Evolutionary conservation across 1,140 invertebrate species (phyloP).

Genomic region (Tetranychus urticae): DNA sequence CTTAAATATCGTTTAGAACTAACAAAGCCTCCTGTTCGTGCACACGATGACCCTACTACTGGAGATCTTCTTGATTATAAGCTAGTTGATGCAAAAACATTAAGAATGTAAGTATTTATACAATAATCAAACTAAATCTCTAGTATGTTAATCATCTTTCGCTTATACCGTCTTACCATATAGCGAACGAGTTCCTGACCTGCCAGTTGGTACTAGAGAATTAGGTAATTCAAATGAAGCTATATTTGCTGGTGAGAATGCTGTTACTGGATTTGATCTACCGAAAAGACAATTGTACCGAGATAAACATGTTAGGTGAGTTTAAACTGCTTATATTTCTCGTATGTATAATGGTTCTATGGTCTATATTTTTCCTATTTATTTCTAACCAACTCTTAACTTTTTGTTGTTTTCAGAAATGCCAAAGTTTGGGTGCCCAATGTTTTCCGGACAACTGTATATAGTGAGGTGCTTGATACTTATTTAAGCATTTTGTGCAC

Average conservation of each 20-base stretch:
- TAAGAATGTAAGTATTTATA: constrained; percentile 2
- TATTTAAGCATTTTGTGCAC: constrained; percentile 59
- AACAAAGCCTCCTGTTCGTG: constrained; percentile 38
- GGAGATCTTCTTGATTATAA: constrained; percentile 28
- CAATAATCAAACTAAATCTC: background rate
- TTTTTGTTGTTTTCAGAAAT: background rate
- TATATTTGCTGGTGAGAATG: constrained; percentile 88
- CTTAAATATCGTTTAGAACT: constrained; percentile 68
- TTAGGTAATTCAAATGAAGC: constrained; percentile 57
- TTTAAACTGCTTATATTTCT: background rate
- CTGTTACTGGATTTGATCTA: constrained; percentile 63
- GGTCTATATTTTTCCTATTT: constrained; percentile 10
- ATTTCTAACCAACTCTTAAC: background rate
- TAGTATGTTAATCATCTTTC: constrained; percentile 6
- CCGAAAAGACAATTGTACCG: background rate
- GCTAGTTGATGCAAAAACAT: constrained; percentile 14
- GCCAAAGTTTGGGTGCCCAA: constrained; percentile 61
- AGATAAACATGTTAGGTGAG: background rate
- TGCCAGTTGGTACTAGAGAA: constrained; percentile 46
- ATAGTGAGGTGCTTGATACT: constrained; percentile 75
- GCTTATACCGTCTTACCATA: background rate
- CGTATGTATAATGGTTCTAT: background rate
- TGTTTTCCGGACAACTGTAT: constrained; percentile 50
- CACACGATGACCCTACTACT: constrained; percentile 56
- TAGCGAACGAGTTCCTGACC: constrained; percentile 41